Base-by-base conservation (phyloP, 2,888 invertebrate species). In the Vanessa cardui region DNA sequence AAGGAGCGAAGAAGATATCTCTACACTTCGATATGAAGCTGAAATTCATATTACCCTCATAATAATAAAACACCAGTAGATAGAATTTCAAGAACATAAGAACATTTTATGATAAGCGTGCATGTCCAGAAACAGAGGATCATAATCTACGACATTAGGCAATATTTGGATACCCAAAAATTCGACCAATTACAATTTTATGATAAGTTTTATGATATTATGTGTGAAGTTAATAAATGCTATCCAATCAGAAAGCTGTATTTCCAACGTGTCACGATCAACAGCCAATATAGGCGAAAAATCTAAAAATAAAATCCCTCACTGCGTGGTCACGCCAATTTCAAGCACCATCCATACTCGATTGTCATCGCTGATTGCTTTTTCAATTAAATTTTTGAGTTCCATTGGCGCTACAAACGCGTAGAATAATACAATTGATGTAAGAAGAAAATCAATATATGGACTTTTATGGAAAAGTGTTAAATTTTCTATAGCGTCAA, bases 371-470 rank as follows among this genome's bases (percentile, higher is more conserved):
- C 73, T 80, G 81, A 83, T 83, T 82, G 83, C 72, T 79, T 82
- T 83, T 83, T 77, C 82, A 82, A 83, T 83, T 82, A 81, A 81
- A 80, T 79, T 82, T 78, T 56, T 66, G 70, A 70, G 64, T 68
- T 64, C 52, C 61, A 49, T 49, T 49, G 60, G 15, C 56, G 56
- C 56, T 56, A 8, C 39, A n/a, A 56, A 39, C 56, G 39, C 31
- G 62, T 47, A 39, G 58, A 64, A 62, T 47, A 47, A 62, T 66
- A 50, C 58, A 66, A 64, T 58, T 62, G 52, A 61, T 58, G 39
- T 31, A 58, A 62, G 64, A 45, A 31, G 31, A 45, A 59, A 63
- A 66, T 56, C 33, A n/a, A 56, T 39, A 15, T 39, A 33, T 31
- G 18, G n/a, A 18, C 5, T 9, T 33, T 15, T 16, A 9, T 33